These are phyloP conservation scores for Macropis europaea DNA, from an alignment of 2,888 invertebrate species.

Conservation along the genomic window DNA sequence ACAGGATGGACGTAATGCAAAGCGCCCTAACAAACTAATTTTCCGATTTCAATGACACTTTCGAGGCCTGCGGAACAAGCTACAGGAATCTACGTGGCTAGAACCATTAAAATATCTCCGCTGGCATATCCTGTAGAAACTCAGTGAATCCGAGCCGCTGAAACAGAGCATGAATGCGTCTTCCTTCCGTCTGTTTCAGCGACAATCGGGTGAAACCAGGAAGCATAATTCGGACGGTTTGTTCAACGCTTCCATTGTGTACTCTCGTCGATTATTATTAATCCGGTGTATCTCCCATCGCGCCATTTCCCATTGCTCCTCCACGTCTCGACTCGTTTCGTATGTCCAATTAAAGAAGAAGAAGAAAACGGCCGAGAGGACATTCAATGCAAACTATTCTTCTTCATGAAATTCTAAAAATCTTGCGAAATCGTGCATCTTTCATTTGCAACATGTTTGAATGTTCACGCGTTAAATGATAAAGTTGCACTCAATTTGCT, in stretches of 20 bases:
- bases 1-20: too few relatives aligned
- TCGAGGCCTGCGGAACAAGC: constrained; percentile 2
- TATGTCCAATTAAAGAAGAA: too few relatives aligned
- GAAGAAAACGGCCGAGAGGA: too few relatives aligned
- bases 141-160: constrained; percentile 68
- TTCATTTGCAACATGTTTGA: too few relatives aligned
- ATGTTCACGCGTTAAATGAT: too few relatives aligned
- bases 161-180: constrained; percentile 77
- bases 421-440: too few relatives aligned
- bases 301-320: background rate
- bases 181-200: constrained; percentile 66
- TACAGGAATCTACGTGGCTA: constrained; percentile 16
- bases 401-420: too few relatives aligned
- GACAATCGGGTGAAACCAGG: constrained; percentile 72
- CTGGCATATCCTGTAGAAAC: constrained; percentile 76
- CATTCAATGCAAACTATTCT: too few relatives aligned
- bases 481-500: too few relatives aligned
- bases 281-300: background rate
- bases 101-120: constrained; percentile 63
- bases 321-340: too few relatives aligned
- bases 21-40: too few relatives aligned
- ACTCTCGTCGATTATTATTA: constrained; percentile 7
- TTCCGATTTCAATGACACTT: constrained; percentile 19
- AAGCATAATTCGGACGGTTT: constrained; percentile 60
- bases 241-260: constrained; percentile 33